Conservation (phyloP, 2,888 invertebrate genomes). For the Notodonta ziczac region DNA sequence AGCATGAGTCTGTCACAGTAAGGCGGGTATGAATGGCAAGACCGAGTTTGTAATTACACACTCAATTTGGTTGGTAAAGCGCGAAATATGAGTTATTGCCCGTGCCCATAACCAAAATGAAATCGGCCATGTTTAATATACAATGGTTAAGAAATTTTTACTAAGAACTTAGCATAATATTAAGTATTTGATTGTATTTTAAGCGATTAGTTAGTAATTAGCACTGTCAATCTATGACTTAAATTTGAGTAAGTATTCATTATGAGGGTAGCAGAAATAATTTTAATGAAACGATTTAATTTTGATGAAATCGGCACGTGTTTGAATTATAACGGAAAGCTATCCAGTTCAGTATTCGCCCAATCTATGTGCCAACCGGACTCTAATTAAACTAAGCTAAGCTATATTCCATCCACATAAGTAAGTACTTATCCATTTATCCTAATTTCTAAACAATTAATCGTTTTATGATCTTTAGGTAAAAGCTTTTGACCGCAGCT, state of each 20-base stretch:
- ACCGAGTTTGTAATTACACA: conserved; percentile 80
- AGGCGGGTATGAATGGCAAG: conserved; percentile 61
- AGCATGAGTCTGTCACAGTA: conserved; percentile 72
- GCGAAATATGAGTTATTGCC: conserved; percentile 78
- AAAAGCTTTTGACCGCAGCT: too few relatives aligned
- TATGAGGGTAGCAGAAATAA: not conserved
- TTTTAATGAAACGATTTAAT: too few relatives aligned
- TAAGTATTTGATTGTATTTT: conserved; percentile 57
- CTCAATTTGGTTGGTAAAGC: conserved; percentile 78
- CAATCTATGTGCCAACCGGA: too few relatives aligned
- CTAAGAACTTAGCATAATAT: conserved; percentile 62
- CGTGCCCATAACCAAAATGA: conserved; percentile 68
- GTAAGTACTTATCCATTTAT: too few relatives aligned
- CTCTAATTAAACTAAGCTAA: too few relatives aligned
- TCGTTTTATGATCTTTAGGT: too few relatives aligned
- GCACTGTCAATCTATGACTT: conserved; percentile 12
- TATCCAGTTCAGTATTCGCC: too few relatives aligned
- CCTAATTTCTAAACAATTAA: too few relatives aligned
- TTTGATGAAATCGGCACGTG: too few relatives aligned
- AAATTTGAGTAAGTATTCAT: not conserved
- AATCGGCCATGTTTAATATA: conserved; percentile 73
- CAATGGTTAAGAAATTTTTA: conserved; percentile 60
- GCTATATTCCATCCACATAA: too few relatives aligned
- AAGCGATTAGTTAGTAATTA: conserved; percentile 66
- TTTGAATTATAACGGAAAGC: too few relatives aligned